Evolutionary conservation across 2,113 vertebrate species (phyloP), one percentile per base, ranked within the genome.

Genomic region (Gavialis gangeticus): DNA sequence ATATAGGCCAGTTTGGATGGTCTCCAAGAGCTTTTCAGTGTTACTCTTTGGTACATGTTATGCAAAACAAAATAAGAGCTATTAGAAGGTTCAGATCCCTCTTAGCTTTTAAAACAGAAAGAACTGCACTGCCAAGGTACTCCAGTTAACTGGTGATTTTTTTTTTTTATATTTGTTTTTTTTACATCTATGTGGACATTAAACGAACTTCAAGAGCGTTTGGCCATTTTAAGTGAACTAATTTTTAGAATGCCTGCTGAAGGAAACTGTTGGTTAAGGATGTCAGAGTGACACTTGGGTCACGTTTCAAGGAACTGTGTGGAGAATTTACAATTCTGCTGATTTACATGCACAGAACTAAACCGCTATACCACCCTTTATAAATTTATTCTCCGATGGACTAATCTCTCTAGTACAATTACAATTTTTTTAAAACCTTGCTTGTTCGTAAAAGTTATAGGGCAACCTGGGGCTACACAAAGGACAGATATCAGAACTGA

Each of bases 11-110:
- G 56, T 62, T 95, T n/a, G 54, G 60, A 71, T 79, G 59, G 66
- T 84, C 73, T 76, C 90, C 63, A 60, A 86, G 91, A 73, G 79
- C 84, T 94, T 97, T 95, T 92, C 54, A 67, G 75, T 82, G 87
- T 77, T 59, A 93, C 64, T 63, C 77, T 79, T 93, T 62, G 58
- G 80, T 37, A 54, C 66, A 88, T 75, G 75, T 19, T 79, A 80
- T 82, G 56, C 81, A 90, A 91, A 95, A 75, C 28, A 75, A 88
- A 92, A 37, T 17, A 5, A 90, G 59, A 73, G 46, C 82, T 76
- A 78, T 56, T 46, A 83, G 34, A 24, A 60, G 77, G 28, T 91
- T 57, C 34, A 79, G 64, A 22, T 55, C 30, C 75, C 64, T 75
- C 78, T 69, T 87, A 96, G 82, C 85, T 69, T 91, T 93, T 34